phyloP scores from a whole-genome alignment of 64 coral and sea anemone genomes.

The Catalaphyllia jardinei region DNA sequence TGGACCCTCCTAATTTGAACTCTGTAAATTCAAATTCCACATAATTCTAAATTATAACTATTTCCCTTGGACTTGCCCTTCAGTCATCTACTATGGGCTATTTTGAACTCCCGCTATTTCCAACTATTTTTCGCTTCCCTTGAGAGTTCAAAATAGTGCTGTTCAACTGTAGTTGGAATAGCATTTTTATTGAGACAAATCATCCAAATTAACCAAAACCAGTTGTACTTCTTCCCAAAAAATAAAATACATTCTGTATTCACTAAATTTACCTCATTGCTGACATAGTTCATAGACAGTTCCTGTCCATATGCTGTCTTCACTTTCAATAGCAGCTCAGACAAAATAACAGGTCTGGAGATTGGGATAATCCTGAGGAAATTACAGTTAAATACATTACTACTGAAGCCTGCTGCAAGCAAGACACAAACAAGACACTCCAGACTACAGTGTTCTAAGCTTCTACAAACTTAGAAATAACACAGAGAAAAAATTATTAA shows the following conservation, averaged over 20 bases:
- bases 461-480: not conserved
- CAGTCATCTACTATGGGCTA: too few relatives aligned
- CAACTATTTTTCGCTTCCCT: too few relatives aligned
- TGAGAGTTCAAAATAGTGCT: too few relatives aligned
- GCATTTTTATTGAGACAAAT: too few relatives aligned
- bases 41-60: too few relatives aligned
- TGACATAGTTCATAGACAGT: conserved; percentile 97
- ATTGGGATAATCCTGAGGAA: conserved; percentile 87
- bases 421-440: not conserved
- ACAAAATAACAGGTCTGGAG: conserved; percentile 84
- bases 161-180: too few relatives aligned
- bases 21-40: too few relatives aligned
- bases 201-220: too few relatives aligned
- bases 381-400: not conserved
- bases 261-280: conserved; percentile 66
- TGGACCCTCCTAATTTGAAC: too few relatives aligned
- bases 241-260: not conserved
- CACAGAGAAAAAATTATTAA: not conserved
- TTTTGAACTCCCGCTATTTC: too few relatives aligned
- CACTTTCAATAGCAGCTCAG: conserved; percentile 79
- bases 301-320: conserved; percentile 97
- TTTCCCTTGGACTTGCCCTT: too few relatives aligned
- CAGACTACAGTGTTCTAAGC: too few relatives aligned
- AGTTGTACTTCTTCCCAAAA: not conserved
- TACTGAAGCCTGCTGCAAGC: not conserved